These are phyloP conservation scores for Petrophora chlorosata DNA, from an alignment of 2,888 invertebrate species.

Conservation along the genomic window DNA sequence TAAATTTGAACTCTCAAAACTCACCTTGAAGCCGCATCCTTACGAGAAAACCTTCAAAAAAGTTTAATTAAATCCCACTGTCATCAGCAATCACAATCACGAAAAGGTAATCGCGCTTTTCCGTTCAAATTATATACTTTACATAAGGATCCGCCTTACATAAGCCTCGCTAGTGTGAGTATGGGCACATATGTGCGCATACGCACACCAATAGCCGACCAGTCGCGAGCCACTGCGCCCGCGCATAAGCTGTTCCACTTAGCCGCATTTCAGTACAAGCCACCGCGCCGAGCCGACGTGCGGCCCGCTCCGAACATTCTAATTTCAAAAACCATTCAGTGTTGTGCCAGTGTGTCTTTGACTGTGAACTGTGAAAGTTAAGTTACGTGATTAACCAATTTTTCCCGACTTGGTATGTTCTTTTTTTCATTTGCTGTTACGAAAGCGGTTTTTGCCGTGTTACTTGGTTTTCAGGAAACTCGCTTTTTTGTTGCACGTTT, in stretches of 20 bases:
- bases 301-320: constrained; percentile 42
- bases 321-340: constrained; percentile 41
- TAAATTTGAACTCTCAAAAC: background rate
- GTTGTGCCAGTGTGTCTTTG: constrained; percentile 48
- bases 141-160: constrained; percentile 56
- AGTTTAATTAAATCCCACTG: constrained; percentile 40
- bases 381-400: constrained; percentile 26
- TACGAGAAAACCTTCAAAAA: constrained; percentile 35
- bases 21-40: constrained; percentile 35
- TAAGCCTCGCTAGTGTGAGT: constrained; percentile 48
- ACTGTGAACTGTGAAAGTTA: constrained; percentile 41
- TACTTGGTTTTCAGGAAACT: constrained; percentile 32
- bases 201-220: constrained; percentile 39
- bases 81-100: constrained; percentile 49
- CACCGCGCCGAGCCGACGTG: constrained; percentile 56
- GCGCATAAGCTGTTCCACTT: constrained; percentile 75
- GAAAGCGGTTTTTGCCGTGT: constrained; percentile 27
- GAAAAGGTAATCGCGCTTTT: constrained; percentile 66
- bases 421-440: constrained; percentile 25
- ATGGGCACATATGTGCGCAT: constrained; percentile 41
- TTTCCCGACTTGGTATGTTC: constrained; percentile 27
- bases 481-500: constrained; percentile 18
- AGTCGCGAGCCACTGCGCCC: constrained; percentile 65
- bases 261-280: constrained; percentile 75
- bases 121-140: constrained; percentile 65